phyloP scores from a whole-genome alignment of 2,888 invertebrate genomes.

The Deroplatys truncata region DNA sequence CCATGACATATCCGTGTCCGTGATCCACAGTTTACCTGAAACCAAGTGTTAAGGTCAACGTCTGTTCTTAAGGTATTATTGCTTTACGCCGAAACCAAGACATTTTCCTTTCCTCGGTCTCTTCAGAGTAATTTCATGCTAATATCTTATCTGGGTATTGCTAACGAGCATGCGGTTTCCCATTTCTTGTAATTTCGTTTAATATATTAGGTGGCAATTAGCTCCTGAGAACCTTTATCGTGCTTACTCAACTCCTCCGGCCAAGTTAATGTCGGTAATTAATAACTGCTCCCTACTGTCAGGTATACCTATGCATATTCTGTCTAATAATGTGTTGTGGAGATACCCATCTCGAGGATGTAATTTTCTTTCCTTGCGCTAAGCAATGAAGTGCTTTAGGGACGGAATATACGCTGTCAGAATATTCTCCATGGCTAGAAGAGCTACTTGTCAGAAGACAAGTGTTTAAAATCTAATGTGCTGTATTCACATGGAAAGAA shows the following conservation, averaged over 20 bases:
- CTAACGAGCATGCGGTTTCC: neutral
- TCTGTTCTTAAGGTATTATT: neutral
- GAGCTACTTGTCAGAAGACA: too few species aligned
- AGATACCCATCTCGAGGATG: neutral
- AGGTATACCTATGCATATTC: neutral
- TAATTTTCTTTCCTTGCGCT: neutral
- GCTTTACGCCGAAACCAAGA: neutral
- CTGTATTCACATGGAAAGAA: too few species aligned
- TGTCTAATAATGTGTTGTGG: neutral
- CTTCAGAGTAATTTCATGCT: neutral
- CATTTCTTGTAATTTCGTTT: neutral
- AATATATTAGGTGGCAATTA: neutral
- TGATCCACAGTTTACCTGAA: constrained; percentile 48
- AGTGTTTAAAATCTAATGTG: too few species aligned
- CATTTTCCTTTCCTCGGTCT: too few species aligned
- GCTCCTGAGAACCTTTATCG: neutral
- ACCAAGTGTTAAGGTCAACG: neutral
- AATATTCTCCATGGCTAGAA: neutral
- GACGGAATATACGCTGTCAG: neutral
- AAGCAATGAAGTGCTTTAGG: neutral
- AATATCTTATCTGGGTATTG: neutral
- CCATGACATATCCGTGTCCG: constrained; percentile 47
- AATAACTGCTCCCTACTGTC: neutral
- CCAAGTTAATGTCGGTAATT: neutral
- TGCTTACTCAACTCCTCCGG: neutral